Evolutionary conservation across 2,797 vertebrate species (phyloP), one percentile per base, ranked within the genome.

Genomic region (Micropoecilia bifurca): DNA sequence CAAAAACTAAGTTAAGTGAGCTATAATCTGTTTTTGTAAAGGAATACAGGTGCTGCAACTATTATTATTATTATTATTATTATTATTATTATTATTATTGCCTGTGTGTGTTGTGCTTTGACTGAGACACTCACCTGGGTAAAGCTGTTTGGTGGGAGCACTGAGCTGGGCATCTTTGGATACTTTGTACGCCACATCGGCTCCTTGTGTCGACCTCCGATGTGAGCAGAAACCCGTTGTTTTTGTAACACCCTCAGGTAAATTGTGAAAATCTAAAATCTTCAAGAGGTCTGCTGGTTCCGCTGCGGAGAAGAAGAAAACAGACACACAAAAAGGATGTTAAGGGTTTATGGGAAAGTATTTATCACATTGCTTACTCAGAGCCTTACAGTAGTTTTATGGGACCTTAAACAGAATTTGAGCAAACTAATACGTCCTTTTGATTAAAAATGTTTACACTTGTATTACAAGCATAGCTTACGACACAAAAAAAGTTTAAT

Each of bases 211-310:
- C 53, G 97, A 97, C 84, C 95, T 95, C 89, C 98, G 93, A 80
- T 97, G 95, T 85, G 97, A 92, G 88, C 98, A 99, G 88, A 99
- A 96, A 53, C 98, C 98, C 69, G 97, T 97, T 72, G 97, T 97
- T 96, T 96, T 98, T 9, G 96, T 96, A 90, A 99, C 96, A 30
- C 98, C 98, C 0, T 99, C 98, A 0, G 98, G 98, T 96, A 98
- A 96, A 97, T 95, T 98, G 84, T 96, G 97, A 94, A 99, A 99
- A 94, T 99, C 98, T 96, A 99, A 97, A 92, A 98, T 97, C 97
- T 98, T 99, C 96, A 99, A 96, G 92, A 99, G 96, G 94, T 99
- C 97, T 89, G 97, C 97, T 80, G 97, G 97, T 87, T 98, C 97
- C 84, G 93, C 98, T 99, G 91, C 1, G 68, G 90, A 88, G 82